These are phyloP conservation scores for Electrophaes corylata DNA, from an alignment of 2,888 invertebrate genomes.

Conservation along the genomic window DNA sequence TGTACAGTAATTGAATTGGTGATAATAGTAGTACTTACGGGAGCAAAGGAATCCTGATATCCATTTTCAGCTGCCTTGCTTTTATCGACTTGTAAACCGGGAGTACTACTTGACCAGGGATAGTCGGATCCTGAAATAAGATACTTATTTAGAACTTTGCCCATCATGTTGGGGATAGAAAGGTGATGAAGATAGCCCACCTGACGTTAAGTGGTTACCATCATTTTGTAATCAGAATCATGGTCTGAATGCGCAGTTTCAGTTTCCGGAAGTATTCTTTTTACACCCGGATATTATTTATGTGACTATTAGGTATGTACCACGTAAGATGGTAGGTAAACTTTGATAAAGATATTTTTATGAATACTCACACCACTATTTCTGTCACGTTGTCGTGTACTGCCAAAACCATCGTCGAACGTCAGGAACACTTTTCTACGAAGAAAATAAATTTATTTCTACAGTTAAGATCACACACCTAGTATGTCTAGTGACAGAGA, in stretches of 20 bases:
- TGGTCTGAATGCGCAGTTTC: no score
- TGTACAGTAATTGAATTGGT: neutral
- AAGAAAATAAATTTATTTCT: slow-evolving; percentile 5
- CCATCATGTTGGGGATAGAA: no score
- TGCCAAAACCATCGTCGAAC: slow-evolving; percentile 75
- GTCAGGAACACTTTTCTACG: slow-evolving; percentile 82
- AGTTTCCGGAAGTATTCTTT: no score
- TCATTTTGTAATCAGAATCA: no score
- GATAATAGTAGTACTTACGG: slow-evolving; percentile 76
- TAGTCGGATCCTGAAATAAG: slow-evolving; percentile 67
- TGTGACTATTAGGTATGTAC: no score
- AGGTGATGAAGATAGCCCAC: no score
- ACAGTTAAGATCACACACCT: neutral
- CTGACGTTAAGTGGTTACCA: no score
- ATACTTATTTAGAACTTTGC: neutral
- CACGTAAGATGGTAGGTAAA: no score
- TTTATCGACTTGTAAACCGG: slow-evolving; percentile 91
- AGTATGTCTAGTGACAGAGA: neutral
- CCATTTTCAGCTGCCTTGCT: slow-evolving; percentile 84
- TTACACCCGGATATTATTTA: no score
- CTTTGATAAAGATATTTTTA: no score
- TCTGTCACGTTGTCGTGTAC: slow-evolving; percentile 47
- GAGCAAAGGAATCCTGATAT: slow-evolving; percentile 81
- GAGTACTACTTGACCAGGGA: slow-evolving; percentile 85
- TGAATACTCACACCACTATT: slow-evolving; percentile 62